These are phyloP conservation scores for Glomeris maerens DNA, from an alignment of 1,140 invertebrate genomes.

Conservation along the genomic window DNA sequence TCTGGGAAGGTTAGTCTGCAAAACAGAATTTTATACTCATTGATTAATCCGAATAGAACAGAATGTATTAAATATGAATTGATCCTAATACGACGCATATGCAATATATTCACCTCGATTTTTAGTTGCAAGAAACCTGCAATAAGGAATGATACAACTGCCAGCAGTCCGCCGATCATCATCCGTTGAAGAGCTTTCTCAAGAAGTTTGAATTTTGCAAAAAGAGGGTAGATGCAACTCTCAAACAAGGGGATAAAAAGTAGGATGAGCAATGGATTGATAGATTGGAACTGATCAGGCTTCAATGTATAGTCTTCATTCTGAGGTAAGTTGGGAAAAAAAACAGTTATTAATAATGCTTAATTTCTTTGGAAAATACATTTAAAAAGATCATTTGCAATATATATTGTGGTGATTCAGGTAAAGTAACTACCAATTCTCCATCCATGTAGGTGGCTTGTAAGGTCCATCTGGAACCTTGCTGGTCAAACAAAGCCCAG, in stretches of 20 bases:
- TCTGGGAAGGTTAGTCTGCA: neutral
- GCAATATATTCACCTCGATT: conserved; percentile 45
- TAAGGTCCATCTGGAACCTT: conserved; percentile 37
- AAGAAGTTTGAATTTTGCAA: conserved; percentile 25
- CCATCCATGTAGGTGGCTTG: conserved; percentile 35
- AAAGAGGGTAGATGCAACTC: conserved; percentile 27
- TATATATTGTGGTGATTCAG: conserved; percentile 14
- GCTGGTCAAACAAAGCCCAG: conserved; percentile 29
- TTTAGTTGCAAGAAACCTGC: conserved; percentile 72
- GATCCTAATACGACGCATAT: conserved; percentile 1
- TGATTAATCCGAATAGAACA: no score
- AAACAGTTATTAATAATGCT: neutral
- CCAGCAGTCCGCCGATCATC: conserved; percentile 63
- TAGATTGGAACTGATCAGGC: conserved; percentile 25
- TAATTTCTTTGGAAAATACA: neutral
- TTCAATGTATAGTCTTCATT: neutral
- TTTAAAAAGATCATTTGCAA: conserved; percentile 16
- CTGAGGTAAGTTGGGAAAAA: conserved; percentile 1
- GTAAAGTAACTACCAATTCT: conserved; percentile 30
- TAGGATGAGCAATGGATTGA: conserved; percentile 31
- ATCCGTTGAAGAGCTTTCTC: conserved; percentile 36
- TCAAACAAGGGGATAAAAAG: conserved; percentile 31
- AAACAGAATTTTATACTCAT: conserved; percentile 4
- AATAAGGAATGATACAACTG: conserved; percentile 64
- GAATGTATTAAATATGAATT: no score